Evolutionary conservation across 2,888 invertebrate species (phyloP), one percentile per base, ranked within the genome.

Genomic region (Athrips mouffetella): DNA sequence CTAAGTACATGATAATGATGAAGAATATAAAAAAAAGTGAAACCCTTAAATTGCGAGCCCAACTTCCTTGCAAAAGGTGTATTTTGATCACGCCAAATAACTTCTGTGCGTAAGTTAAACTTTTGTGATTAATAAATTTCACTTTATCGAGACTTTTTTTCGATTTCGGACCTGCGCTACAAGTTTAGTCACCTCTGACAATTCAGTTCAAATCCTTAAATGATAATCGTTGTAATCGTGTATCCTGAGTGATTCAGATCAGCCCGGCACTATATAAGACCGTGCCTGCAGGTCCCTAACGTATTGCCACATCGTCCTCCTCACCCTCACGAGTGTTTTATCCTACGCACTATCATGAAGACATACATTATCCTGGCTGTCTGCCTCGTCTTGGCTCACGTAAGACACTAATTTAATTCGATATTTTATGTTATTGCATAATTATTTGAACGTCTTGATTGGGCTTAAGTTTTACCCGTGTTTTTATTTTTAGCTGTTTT

Each of bases 351-450:
- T n/a, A n/a, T n/a, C 58, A 89, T 89, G 89, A 89, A 88, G 81
- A 61, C 70, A 51, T 67, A 87, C 30, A 21, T 88, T 5, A 76
- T 88, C 4, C 58, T 89, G 40, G 85, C 79, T 23, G 67, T 80
- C 51, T 86, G 83, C 72, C 53, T 88, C 16, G 73, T 88, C 31
- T 62, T 74, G 41, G 87, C 73, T 46, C 83, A 83, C 79, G 87
- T 87, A 49, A 75, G 75, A 10, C 55, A 0, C 1, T 51, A 49
- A 16, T 35, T 21, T 47, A 21, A 10, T 5, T 16, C 8, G 29
- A 10, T 23, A 30, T 10, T 3, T 20, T 31, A 8, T 13, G 6
- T 21, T 18, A 5, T 42, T 13, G 10, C 15, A 23, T 11, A 15
- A 16, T 40, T 13, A 25, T 25, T 40, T 25, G 30, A n/a, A n/a